Evolutionary conservation across 2,113 vertebrate genomes (phyloP).

Genomic region (Elachura formosa): DNA sequence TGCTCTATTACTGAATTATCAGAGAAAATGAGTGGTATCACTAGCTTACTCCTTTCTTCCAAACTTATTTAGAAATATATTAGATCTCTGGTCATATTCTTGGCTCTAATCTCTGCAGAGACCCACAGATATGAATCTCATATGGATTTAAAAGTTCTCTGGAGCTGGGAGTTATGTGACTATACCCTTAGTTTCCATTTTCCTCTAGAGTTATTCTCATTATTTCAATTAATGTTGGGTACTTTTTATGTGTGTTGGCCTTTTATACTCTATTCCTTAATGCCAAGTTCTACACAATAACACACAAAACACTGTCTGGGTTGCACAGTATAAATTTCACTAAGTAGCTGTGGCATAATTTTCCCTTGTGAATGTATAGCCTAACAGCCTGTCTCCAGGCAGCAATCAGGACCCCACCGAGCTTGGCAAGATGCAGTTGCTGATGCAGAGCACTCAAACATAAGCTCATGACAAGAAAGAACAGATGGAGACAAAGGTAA

Average conservation of each 20-base stretch:
- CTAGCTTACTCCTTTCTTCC: not conserved
- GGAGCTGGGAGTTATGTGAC: not conserved
- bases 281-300: not conserved
- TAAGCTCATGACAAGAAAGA: constrained; percentile 37
- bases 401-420: constrained; percentile 21
- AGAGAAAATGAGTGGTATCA: not conserved
- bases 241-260: not conserved
- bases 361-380: not conserved
- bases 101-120: not conserved
- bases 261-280: not conserved
- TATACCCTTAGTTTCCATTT: not conserved
- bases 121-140: not conserved
- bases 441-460: constrained; percentile 42
- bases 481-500: constrained; percentile 56
- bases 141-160: not conserved
- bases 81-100: not conserved
- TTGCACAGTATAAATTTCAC: not conserved
- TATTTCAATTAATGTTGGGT: not conserved
- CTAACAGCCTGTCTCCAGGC: constrained; percentile 28
- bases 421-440: constrained; percentile 12
- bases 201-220: not conserved
- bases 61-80: not conserved
- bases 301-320: not conserved
- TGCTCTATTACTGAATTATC: not conserved
- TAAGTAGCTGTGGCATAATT: not conserved